A percentile compares a stretch with the other conserved stretches of the same genome.
phyloP scores from a whole-genome alignment of 1,140 invertebrate genomes.

The Tetragnatha versicolor region DNA sequence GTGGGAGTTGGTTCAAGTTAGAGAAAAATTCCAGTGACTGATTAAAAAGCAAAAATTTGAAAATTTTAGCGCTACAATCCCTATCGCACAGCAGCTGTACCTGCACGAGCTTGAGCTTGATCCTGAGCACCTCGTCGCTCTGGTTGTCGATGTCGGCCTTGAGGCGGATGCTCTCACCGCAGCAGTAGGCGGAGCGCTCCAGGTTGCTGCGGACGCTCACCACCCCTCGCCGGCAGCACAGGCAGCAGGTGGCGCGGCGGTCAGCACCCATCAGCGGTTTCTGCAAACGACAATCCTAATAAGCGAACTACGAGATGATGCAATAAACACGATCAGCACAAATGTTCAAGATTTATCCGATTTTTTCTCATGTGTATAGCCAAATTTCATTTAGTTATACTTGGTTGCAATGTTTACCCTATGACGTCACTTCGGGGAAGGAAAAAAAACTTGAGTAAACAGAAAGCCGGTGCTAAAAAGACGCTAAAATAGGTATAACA shows the following conservation, averaged over 20 bases:
- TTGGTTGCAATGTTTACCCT: too few species aligned
- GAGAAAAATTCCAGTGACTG: too few species aligned
- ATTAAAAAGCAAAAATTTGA: not conserved
- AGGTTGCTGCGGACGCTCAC: constrained; percentile 75
- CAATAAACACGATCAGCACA: too few species aligned
- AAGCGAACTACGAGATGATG: too few species aligned
- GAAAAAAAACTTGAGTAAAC: too few species aligned
- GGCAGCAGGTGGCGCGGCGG: constrained; percentile 74
- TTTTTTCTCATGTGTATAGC: too few species aligned
- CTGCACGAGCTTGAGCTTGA: constrained; percentile 77
- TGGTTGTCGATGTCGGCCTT: constrained; percentile 82
- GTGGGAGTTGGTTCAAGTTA: too few species aligned
- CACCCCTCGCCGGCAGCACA: constrained; percentile 78
- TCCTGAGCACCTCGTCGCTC: constrained; percentile 74
- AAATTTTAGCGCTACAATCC: not conserved
- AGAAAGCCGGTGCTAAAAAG: too few species aligned
- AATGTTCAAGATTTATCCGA: too few species aligned
- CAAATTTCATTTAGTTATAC: too few species aligned
- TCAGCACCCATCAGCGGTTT: constrained; percentile 77
- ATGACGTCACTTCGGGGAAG: too few species aligned
- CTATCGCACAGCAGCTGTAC: constrained; percentile 60
- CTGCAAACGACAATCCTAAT: constrained; percentile 68
- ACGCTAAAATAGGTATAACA: too few species aligned
- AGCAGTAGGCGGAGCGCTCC: constrained; percentile 80
- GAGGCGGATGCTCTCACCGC: constrained; percentile 79